Base-by-base conservation (phyloP, 2,888 invertebrate genomes). In the Anthrax anthrax region DNA sequence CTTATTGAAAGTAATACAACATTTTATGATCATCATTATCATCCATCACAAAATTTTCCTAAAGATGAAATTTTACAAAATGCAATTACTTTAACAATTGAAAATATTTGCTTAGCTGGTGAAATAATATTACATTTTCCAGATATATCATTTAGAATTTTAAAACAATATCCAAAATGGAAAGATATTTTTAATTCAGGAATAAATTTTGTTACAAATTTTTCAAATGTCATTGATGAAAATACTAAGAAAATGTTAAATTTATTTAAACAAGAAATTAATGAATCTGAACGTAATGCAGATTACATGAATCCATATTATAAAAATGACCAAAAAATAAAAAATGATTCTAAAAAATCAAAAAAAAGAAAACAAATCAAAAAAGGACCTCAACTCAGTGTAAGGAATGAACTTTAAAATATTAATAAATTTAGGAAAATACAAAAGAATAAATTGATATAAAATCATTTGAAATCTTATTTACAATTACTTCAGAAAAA, bases 71-170 rank as follows among this genome's bases (percentile, higher is more conserved):
- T 17, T 1, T 32, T 49, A 6, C 55, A 56, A 32, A 52, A 54
- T 41, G 50, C 55, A 14, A 50, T 56, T 5, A 51, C 50, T 2
- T 14, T 52, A 2, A 43, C 49, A 4, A 34, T 56, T 16, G 57
- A 58, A 49, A 46, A 46, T 27, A 39, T 39, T 17, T 51, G 51
- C 27, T 42, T 51, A 2, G 40, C 43, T 17, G 55, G 53, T 1
- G 57, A 57, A 32, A 51, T 55, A 9, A 18, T 58, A 3, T 37
- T 58, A 17, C 57, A 57, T 38, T 55, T 57, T 29, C 58, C 56
- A 5, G 56, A 58, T 27, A 56, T 56, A 16, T 50, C 55, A 0
- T 52, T 51, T 43, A 49, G 51, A 6, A 46, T 56, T 16, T 46
- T 57, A 18, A 41, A 44, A 14, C 51, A 50, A 43, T 23, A 47